Base-by-base conservation (phyloP, 1,140 invertebrate species). In the Drosophila orosa region DNA sequence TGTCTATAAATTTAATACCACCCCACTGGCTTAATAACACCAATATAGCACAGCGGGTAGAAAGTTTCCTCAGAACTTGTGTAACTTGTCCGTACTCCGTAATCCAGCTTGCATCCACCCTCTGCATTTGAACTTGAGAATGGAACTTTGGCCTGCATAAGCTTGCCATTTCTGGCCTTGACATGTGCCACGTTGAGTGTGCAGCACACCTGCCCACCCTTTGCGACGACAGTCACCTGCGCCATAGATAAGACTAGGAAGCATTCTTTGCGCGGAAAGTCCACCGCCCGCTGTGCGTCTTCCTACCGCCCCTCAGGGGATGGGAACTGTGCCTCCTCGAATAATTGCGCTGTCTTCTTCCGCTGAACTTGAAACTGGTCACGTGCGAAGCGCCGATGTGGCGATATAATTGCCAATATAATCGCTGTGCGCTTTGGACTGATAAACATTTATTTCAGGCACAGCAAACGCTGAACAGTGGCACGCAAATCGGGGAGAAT, bases 361-460 rank as follows among this genome's bases (percentile, higher is more conserved):
- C 54, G 71, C 29, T 81, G 81, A 85, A 80, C 81, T 85, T 85
- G 68, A 85, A 85, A 74, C 63, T 85, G 78, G 78, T 81, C 82
- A 85, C 81, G 81, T 85, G 81, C 81, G 60, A 47, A 74, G 68
- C 66, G 65, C 78, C 81, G 74, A 66, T 80, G 81, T 78, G 81
- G 63, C 78, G 77, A 81, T 80, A 85, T 85, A 85, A 86, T 86
- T 85, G 82, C 68, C 74, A 86, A 81, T 85, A 63, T 85, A 84
- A 85, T 85, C 77, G 81, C 77, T 85, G 77, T 73, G 68, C 60
- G 50, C 59, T 76, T 76, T 45, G 56, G 24, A 52, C 65, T 82
- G 80, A 83, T 83, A 83, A 82, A 62, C 62, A 81, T 67, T 78
- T 78, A 81, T 67, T 79, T 80, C 59, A 56, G 65, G 74, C 69